Base-by-base conservation (phyloP, 2,113 vertebrate species). In the Sula dactylatra region DNA sequence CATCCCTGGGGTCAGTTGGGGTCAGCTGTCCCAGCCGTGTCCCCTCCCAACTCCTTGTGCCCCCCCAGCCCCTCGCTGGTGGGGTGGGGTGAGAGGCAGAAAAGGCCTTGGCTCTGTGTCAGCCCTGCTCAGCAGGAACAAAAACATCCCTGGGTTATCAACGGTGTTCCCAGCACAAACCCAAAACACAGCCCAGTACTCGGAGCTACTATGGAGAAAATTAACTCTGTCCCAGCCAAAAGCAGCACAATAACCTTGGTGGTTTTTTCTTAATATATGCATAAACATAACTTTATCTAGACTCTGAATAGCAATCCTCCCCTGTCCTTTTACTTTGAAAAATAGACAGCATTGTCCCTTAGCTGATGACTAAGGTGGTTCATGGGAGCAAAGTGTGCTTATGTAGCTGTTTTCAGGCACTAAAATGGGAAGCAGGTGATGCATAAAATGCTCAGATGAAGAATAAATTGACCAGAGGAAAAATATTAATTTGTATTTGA, bases 311-410 rank as follows among this genome's bases (percentile, higher is more conserved):
- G 44, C 52, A 29, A 11, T 32, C 50, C 12, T 21, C 9, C 21
- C 31, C 32, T 32, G 16, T 54, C 38, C 8, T 59, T 61, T 58
- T 40, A 38, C 73, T 74, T 22, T 31, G 56, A 42, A 32, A 45
- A 90, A 74, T 0, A 9, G 13, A 5, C 0, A 7, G 27, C 0
- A 6, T 10, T 65, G 24, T 32, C 54, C 52, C 58, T 47, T 9
- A 24, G 54, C 71, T 44, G 70, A 38, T 40, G 74, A 85, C 14
- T 24, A 11, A 71, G 61, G 29, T 24, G 76, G 66, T 4, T 88
- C 25, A 8, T 25, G 55, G 82, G 34, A 88, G 82, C 56, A 26
- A 61, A 70, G 27, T 0, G 2, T 86, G 83, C 88, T 91, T 42
- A 77, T 40, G 72, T 67, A 8, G 34, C 69, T 59, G 22, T 78